These are phyloP conservation scores for Perognathus longimembris DNA, from an alignment of 2,113 vertebrate genomes.

Conservation along the genomic window DNA sequence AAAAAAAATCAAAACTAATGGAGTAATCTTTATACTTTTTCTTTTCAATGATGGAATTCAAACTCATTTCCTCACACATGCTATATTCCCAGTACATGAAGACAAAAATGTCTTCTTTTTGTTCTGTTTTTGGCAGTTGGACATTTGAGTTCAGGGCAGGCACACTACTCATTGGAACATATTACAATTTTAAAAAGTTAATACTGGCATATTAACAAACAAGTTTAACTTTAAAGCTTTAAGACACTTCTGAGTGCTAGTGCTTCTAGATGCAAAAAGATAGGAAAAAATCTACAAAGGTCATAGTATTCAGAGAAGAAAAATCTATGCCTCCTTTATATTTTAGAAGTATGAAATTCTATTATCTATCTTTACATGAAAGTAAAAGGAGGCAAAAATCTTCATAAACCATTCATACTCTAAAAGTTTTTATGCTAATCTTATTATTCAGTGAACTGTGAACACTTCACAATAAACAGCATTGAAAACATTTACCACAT, in stretches of 20 bases:
- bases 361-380: conserved; percentile 20
- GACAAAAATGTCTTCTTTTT: no score
- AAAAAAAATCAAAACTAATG: no score
- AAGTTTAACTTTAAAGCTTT: background rate
- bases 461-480: conserved; percentile 8
- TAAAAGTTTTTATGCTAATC: conserved; percentile 35
- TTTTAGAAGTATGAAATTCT: conserved; percentile 40
- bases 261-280: background rate
- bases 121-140: background rate
- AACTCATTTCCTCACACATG: no score
- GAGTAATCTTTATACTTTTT: no score
- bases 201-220: background rate
- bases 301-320: background rate
- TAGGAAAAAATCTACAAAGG: background rate
- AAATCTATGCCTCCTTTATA: background rate
- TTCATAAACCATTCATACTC: conserved; percentile 17
- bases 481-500: conserved; percentile 62
- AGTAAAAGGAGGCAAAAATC: conserved; percentile 44
- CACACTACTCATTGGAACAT: background rate
- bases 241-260: background rate
- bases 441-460: conserved; percentile 26
- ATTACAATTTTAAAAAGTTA: background rate
- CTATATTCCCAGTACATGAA: background rate
- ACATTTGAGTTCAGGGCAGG: background rate
- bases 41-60: no score